Conservation (phyloP, 2,113 vertebrate genomes). For the Vulpes vulpes region DNA sequence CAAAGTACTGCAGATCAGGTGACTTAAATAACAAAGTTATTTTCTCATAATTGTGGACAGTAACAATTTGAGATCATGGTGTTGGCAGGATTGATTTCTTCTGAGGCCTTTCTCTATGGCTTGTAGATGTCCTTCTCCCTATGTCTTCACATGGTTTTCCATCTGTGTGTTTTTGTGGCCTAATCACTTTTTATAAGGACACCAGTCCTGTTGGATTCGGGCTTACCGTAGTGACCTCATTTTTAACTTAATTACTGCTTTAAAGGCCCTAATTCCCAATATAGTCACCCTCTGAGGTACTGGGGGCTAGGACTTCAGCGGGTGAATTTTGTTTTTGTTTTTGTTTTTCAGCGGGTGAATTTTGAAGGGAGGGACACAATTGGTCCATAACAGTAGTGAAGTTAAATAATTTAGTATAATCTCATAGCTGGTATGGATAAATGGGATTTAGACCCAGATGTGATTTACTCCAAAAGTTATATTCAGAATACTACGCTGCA, state of each 20-base stretch:
- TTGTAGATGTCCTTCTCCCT: neutral
- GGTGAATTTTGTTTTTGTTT: neutral
- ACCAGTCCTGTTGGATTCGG: neutral
- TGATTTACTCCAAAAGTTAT: conserved; percentile 12
- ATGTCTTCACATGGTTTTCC: neutral
- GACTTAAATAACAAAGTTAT: neutral
- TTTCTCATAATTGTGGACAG: neutral
- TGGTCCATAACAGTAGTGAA: neutral
- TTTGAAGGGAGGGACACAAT: neutral
- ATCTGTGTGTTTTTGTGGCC: neutral
- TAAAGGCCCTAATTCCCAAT: neutral
- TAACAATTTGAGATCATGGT: neutral
- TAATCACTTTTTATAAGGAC: neutral
- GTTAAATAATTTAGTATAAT: conserved; percentile 2
- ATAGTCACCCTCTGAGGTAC: neutral
- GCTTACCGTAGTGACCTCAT: neutral
- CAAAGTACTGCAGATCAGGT: neutral
- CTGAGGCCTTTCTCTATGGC: neutral
- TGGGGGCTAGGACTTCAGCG: neutral
- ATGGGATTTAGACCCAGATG: neutral
- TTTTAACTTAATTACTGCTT: neutral
- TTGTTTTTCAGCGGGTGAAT: neutral
- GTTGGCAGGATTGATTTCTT: neutral
- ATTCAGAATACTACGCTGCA: neutral
- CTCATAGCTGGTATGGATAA: neutral